Base-by-base conservation (phyloP, 2,888 invertebrate genomes). In the Melinopterus prodromus region DNA sequence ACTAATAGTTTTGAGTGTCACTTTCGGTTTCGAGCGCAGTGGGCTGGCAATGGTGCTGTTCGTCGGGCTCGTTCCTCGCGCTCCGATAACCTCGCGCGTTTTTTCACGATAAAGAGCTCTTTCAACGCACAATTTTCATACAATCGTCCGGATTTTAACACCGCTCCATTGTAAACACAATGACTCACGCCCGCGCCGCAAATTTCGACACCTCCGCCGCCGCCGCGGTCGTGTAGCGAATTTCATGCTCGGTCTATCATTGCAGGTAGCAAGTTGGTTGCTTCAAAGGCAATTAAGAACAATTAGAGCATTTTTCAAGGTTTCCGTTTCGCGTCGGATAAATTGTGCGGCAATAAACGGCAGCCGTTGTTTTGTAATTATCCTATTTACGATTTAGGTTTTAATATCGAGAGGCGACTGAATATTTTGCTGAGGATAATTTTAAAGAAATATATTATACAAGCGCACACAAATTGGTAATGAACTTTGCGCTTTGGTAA, bases 261-360 rank as follows among this genome's bases (percentile, higher is more conserved):
- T 79, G 38, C 71, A 38, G 53, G 53, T 53, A 53, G 53, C 53
- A 53, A 12, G 53, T 53, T 53, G 53, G 71, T 70, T 75, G 69
- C 38, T 79, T 79, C 76, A 72, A 74, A 77, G 75, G 74, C 71
- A 80, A 80, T 80, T 78, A 75, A 12, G 76, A 80, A 76, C 69
- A 80, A 78, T 78, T 80, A 78, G 80, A 80, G 80, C 80, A 80
- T 80, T 78, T 80, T 80, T 80, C 80, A 80, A 80, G 80, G 80
- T 78, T 80, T 35, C 72, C 36, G 35, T 71, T 76, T 78, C 53
- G 71, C 38, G 16, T 35, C 35, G 74, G 36, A 36, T 12, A 71
- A 71, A 71, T 16, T 74, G 37, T 35, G 6, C 37, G 35, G 74
- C 53, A 77, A 53, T 53, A 16, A 15, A 16, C 69, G 35, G 15